Evolutionary conservation across 2,797 vertebrate species (phyloP), one percentile per base, ranked within the genome.

Genomic region (Cirrhinus mrigala): DNA sequence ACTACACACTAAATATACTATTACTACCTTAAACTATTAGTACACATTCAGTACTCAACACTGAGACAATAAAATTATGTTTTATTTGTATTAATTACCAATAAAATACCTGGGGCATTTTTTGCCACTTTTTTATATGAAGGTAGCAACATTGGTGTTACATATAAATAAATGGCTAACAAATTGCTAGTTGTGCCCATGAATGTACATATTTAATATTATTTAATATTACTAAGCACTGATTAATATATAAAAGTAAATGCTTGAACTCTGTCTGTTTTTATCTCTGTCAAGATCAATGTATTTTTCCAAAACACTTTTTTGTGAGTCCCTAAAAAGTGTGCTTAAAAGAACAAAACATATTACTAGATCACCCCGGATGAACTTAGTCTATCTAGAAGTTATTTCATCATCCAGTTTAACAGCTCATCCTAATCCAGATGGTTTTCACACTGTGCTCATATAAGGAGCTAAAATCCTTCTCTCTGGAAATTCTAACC

Each of bases 401-500:
- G 82, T 78, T 69, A 73, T 74, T 74, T 46, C 7, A n/a, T 85
- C 79, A 70, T 58, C 54, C 11, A 66, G 83, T 66, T 73, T 62
- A 85, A 71, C 82, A 82, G 88, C 73, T 84, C 86, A 88, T 79
- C 56, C 7, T 44, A 77, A 87, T 80, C 81, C 29, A 56, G 73
- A 82, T 54, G 70, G 48, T 80, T 68, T 76, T 22, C 22, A n/a
- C 48, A 44, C 77, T 74, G 64, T 94, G 95, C 91, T 94, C 95
- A 94, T 96, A 96, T 95, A 96, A 95, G 95, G 95, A 94, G 93
- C 88, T 94, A 90, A 93, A 93, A 88, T 86, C 92, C 89, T n/a
- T 92, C 92, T 94, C 93, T 93, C 91, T 93, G 92, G 91, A 92
- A 94, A 93, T 94, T 92, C 90, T 94, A 95, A 94, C 95, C 95